phyloP scores from a whole-genome alignment of 1,140 invertebrate species.

The Drosophila watanabei region DNA sequence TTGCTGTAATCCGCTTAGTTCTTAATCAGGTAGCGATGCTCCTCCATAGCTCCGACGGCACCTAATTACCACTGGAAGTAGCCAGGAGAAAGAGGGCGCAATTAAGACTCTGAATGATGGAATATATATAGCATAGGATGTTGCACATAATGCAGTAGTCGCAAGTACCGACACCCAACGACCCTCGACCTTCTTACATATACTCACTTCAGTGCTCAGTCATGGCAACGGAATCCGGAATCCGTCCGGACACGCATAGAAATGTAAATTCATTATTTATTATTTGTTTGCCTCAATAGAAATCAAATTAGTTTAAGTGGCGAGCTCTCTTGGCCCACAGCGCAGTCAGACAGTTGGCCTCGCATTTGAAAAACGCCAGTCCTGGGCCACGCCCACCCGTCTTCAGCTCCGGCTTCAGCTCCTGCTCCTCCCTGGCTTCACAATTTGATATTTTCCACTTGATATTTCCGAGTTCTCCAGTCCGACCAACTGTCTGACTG shows the following conservation, averaged over 20 bases:
- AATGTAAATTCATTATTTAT: constrained; percentile 85
- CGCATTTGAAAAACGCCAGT: constrained; percentile 72
- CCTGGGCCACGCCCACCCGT: constrained; percentile 40
- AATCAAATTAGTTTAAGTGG: constrained; percentile 84
- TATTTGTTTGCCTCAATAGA: constrained; percentile 84
- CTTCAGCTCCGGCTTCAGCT: not conserved
- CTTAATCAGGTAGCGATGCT: constrained; percentile 40
- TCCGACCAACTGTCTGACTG: constrained; percentile 53
- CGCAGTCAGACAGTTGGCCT: constrained; percentile 57
- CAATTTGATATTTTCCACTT: constrained; percentile 60
- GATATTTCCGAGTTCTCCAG: constrained; percentile 48
- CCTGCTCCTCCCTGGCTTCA: constrained; percentile 5
- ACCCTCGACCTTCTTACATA: constrained; percentile 38
- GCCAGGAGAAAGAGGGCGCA: constrained; percentile 18
- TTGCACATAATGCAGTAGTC: constrained; percentile 48
- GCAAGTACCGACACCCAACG: constrained; percentile 18
- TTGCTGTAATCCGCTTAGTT: constrained; percentile 75
- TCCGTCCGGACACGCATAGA: constrained; percentile 69
- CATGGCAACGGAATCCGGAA: constrained; percentile 36
- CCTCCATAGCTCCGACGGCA: constrained; percentile 10
- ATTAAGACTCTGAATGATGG: constrained; percentile 34
- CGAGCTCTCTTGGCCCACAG: constrained; percentile 42
- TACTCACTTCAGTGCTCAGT: constrained; percentile 31
- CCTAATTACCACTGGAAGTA: constrained; percentile 46
- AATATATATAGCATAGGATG: constrained; percentile 14